phyloP scores from a whole-genome alignment of 2,888 invertebrate species.

The Lepidocyrtoides sp. region DNA sequence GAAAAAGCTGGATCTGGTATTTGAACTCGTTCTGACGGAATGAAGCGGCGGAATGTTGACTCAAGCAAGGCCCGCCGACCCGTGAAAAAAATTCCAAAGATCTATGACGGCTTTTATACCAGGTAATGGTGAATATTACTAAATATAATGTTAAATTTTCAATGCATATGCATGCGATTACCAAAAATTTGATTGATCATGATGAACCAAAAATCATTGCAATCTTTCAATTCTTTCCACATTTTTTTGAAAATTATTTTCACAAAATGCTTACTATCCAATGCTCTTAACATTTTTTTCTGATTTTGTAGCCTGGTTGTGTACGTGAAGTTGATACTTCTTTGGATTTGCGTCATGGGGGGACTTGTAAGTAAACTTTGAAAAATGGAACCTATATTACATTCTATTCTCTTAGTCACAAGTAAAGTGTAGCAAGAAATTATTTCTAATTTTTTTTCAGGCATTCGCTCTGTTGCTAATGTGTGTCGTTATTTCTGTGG shows the following conservation, averaged over 20 bases:
- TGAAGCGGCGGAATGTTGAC: constrained; percentile 85
- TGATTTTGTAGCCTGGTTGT: constrained; percentile 84
- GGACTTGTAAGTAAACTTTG: constrained; percentile 83
- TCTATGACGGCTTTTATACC: constrained; percentile 85
- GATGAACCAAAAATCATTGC: too few species aligned
- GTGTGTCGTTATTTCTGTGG: constrained; percentile 85
- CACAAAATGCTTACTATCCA: not conserved
- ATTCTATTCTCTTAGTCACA: too few species aligned
- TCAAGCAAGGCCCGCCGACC: constrained; percentile 85
- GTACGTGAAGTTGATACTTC: constrained; percentile 85
- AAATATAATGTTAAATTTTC: not conserved
- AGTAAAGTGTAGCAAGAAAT: too few species aligned
- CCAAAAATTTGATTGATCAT: too few species aligned
- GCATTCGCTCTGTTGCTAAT: constrained; percentile 85
- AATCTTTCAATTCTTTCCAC: too few species aligned
- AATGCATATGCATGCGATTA: too few species aligned
- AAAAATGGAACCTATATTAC: too few species aligned
- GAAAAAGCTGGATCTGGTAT: constrained; percentile 77
- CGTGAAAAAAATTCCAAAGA: constrained; percentile 85
- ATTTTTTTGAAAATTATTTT: not conserved
- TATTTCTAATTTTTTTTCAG: constrained; percentile 64
- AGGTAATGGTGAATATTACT: constrained; percentile 74
- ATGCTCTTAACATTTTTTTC: not conserved
- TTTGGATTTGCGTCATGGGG: constrained; percentile 85
- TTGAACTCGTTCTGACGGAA: constrained; percentile 80